phyloP scores from a whole-genome alignment of 2,888 invertebrate genomes.

The Netelia inedita region DNA sequence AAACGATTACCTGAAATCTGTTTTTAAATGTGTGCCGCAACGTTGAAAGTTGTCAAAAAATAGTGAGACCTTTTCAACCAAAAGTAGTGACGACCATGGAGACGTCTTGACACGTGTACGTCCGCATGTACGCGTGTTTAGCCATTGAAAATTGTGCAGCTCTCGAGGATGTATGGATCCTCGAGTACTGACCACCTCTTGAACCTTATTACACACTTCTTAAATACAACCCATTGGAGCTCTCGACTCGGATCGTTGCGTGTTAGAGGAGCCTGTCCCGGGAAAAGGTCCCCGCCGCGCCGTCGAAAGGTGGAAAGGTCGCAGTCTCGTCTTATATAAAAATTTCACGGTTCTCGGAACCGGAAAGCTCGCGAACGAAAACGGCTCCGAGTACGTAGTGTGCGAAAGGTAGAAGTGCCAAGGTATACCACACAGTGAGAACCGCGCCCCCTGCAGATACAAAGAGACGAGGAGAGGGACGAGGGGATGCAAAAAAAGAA shows the following conservation, averaged over 20 bases:
- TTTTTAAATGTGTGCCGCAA: no score
- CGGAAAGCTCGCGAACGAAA: constrained; percentile 75
- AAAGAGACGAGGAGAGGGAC: constrained; percentile 15
- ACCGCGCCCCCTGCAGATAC: constrained; percentile 46
- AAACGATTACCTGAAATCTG: no score
- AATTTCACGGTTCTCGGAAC: constrained; percentile 80
- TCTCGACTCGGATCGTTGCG: constrained; percentile 59
- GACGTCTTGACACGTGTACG: no score
- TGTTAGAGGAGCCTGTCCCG: constrained; percentile 26
- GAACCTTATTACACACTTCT: constrained; percentile 82
- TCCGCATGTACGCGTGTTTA: not conserved
- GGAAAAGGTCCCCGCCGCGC: not conserved
- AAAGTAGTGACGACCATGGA: no score
- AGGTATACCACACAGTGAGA: constrained; percentile 45
- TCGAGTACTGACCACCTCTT: constrained; percentile 72
- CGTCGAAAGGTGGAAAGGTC: constrained; percentile 48
- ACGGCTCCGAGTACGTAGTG: constrained; percentile 53
- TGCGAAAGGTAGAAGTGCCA: constrained; percentile 49
- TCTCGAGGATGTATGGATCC: constrained; percentile 72
- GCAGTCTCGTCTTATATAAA: constrained; percentile 79
- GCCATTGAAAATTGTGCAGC: constrained; percentile 40
- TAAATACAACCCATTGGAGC: constrained; percentile 76
- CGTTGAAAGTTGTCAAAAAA: no score
- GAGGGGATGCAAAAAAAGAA: constrained; percentile 7
- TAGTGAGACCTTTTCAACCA: no score